These are phyloP conservation scores for Lordiphosa mommai DNA, from an alignment of 1,140 invertebrate genomes.

Conservation along the genomic window DNA sequence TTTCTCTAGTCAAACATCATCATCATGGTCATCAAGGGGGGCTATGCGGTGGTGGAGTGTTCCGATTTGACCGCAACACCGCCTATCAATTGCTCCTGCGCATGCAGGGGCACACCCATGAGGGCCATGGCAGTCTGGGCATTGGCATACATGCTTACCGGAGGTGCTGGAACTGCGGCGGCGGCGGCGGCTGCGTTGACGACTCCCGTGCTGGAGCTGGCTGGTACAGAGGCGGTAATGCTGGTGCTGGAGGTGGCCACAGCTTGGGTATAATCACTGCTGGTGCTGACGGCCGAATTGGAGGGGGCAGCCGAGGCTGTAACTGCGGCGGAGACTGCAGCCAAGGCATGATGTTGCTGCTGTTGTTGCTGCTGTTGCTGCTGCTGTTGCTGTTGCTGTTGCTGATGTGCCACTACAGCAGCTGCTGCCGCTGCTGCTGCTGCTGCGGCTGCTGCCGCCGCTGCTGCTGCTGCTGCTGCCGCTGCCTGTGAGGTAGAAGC, in stretches of 20 bases:
- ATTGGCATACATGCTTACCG: slow-evolving; percentile 59
- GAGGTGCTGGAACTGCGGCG: slow-evolving; percentile 6
- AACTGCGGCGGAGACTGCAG: neutral
- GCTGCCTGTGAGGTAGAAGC: slow-evolving; percentile 65
- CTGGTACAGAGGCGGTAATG: slow-evolving; percentile 48
- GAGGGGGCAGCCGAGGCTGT: slow-evolving; percentile 9
- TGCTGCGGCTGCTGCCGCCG: slow-evolving; percentile 24
- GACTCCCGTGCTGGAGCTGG: slow-evolving; percentile 44
- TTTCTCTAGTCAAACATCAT: slow-evolving; percentile 36
- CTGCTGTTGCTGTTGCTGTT: slow-evolving; percentile 38
- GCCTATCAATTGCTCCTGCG: slow-evolving; percentile 45
- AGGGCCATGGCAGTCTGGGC: slow-evolving; percentile 64
- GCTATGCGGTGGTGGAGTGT: slow-evolving; percentile 73
- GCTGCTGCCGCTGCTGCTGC: slow-evolving; percentile 42
- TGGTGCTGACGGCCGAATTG: slow-evolving; percentile 53
- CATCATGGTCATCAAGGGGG: slow-evolving; percentile 13
- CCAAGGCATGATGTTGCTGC: slow-evolving; percentile 11
- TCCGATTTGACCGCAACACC: slow-evolving; percentile 56
- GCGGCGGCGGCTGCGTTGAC: slow-evolving; percentile 30
- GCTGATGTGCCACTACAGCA: slow-evolving; percentile 5
- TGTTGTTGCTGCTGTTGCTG: slow-evolving; percentile 10
- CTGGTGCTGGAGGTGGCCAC: slow-evolving; percentile 52
- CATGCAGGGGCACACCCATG: slow-evolving; percentile 58
- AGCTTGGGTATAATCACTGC: slow-evolving; percentile 53
- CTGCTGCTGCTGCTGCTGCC: slow-evolving; percentile 18